Conservation (phyloP, 2,113 vertebrate genomes). For the Zosterops hypoxanthus region DNA sequence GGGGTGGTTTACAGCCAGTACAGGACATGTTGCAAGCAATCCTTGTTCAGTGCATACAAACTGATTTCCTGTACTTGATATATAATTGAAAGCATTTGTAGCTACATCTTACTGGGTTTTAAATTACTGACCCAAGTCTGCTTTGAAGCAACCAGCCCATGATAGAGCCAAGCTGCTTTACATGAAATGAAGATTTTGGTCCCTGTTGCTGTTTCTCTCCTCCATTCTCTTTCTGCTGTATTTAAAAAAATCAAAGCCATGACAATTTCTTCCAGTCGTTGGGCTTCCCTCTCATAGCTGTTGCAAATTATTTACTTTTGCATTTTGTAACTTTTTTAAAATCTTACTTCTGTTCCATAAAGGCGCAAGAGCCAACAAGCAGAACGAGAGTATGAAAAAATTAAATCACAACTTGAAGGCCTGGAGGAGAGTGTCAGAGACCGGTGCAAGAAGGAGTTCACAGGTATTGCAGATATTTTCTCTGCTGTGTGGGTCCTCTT, state of each 20-base stretch:
- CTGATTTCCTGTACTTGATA: neutral
- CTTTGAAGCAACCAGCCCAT: neutral
- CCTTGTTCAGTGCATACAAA: neutral
- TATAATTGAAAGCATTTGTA: neutral
- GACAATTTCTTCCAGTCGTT: neutral
- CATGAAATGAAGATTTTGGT: neutral
- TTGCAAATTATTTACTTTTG: constrained; percentile 2
- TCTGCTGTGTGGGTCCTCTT: neutral
- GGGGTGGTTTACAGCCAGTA: neutral
- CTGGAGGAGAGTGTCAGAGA: constrained; percentile 96
- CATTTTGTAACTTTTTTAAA: neutral
- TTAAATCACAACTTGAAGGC: constrained; percentile 91
- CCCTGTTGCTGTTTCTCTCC: neutral
- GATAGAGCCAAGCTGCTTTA: neutral
- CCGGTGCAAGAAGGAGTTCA: constrained; percentile 98
- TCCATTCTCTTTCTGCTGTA: neutral
- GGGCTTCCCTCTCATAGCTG: neutral
- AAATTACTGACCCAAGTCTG: neutral
- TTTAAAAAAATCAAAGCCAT: neutral
- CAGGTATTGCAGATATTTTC: constrained; percentile 74
- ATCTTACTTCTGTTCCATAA: constrained; percentile 14
- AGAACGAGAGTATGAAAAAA: constrained; percentile 95
- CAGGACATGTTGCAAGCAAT: neutral
- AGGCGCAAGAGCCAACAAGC: constrained; percentile 97
- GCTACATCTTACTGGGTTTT: neutral